These are phyloP conservation scores for Lepidostoma basale DNA, from an alignment of 1,140 invertebrate genomes.

Conservation along the genomic window DNA sequence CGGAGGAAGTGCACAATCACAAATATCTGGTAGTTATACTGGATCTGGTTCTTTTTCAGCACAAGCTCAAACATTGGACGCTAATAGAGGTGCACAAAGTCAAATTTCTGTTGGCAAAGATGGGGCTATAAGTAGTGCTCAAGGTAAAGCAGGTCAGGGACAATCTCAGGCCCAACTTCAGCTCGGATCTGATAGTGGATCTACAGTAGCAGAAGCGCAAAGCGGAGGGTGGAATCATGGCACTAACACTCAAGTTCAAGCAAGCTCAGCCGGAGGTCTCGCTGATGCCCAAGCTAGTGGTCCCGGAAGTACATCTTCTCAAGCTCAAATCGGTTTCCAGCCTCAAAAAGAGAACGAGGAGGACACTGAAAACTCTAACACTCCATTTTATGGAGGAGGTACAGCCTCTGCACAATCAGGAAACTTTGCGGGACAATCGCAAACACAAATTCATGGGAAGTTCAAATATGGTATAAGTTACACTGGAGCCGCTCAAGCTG, in stretches of 20 bases:
- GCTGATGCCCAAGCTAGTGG: constrained; percentile 84
- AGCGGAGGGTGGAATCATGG: constrained; percentile 76
- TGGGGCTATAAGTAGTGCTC: constrained; percentile 74
- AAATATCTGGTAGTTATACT: constrained; percentile 78
- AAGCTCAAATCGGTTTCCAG: constrained; percentile 84
- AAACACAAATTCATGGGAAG: constrained; percentile 78
- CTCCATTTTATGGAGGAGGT: constrained; percentile 74
- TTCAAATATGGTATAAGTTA: constrained; percentile 80
- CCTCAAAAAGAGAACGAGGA: constrained; percentile 68
- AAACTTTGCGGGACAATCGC: constrained; percentile 73
- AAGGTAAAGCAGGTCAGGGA: constrained; percentile 73
- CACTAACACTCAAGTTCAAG: constrained; percentile 77
- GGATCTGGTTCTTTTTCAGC: constrained; percentile 79
- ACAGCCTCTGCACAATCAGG: constrained; percentile 78
- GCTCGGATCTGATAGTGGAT: constrained; percentile 72
- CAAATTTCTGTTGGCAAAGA: constrained; percentile 76
- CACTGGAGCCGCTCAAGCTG: constrained; percentile 79
- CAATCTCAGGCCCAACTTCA: constrained; percentile 80
- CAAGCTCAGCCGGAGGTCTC: constrained; percentile 77
- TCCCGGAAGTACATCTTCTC: constrained; percentile 80
- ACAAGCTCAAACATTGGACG: constrained; percentile 78
- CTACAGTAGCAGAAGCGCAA: constrained; percentile 74
- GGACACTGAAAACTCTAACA: constrained; percentile 54
- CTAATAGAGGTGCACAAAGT: constrained; percentile 71
- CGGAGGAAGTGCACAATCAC: constrained; percentile 75